phyloP scores from a whole-genome alignment of 2,888 invertebrate genomes.

The Aethes cnicana region DNA sequence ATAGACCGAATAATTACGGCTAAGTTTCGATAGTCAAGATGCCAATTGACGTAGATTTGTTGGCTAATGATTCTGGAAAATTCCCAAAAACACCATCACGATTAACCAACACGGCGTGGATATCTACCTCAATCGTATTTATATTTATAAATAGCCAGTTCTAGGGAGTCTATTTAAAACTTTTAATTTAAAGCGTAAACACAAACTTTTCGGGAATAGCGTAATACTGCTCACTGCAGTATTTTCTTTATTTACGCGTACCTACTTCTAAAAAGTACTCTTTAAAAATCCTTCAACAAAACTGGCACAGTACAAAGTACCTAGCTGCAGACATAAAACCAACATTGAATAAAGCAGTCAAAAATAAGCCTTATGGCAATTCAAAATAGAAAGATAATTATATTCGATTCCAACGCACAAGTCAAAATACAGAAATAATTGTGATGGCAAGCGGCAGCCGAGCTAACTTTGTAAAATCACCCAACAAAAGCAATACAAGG shows the following conservation, averaged over 20 bases:
- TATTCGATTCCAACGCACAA: slow-evolving; percentile 11
- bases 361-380: slow-evolving; percentile 1
- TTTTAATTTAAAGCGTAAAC: slow-evolving; percentile 24
- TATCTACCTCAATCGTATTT: slow-evolving; percentile 13
- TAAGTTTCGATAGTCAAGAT: too few species aligned
- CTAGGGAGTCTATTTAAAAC: slow-evolving; percentile 20
- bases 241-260: too few species aligned
- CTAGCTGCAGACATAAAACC: too few species aligned
- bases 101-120: neutral
- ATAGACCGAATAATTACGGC: too few species aligned
- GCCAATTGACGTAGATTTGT: too few species aligned
- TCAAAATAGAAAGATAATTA: slow-evolving; percentile 13
- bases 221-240: neutral
- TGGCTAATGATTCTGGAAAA: too few species aligned
- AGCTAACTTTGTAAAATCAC: slow-evolving; percentile 18
- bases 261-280: too few species aligned
- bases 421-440: slow-evolving; percentile 28
- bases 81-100: too few species aligned
- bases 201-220: slow-evolving; percentile 3
- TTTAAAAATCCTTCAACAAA: too few species aligned
- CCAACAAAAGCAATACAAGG: slow-evolving; percentile 24
- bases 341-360: too few species aligned
- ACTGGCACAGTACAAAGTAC: too few species aligned
- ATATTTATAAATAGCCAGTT: slow-evolving; percentile 23
- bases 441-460: slow-evolving; percentile 7